Base-by-base conservation (phyloP, 2,888 invertebrate species). In the Dynastes tityus region DNA sequence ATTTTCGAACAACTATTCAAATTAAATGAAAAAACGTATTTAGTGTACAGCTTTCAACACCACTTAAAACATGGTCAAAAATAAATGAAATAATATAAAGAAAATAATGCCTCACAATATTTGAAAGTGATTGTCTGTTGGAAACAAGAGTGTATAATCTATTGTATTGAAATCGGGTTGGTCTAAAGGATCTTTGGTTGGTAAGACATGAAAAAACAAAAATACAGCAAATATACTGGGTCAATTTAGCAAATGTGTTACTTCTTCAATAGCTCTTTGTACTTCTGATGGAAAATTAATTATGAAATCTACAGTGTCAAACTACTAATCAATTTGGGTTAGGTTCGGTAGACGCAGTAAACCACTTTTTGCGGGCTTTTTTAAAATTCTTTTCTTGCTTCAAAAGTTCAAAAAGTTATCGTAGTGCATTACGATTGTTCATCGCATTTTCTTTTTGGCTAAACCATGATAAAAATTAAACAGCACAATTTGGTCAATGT, bases 81-180 rank as follows among this genome's bases (percentile, higher is more conserved):
- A 22, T 22, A 22, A 22, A 22, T 22, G 22, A 22, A 22, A 22
- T 22, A 16, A 45, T 8, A 2, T 63, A 37, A 37, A 40, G 27
- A 27, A 45, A 32, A 40, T 5, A 37, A 5, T 73, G 61, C 73
- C 87, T 97, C 97, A 87, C 97, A 77, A 97, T 95, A 85, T 95
- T 95, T 0, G 97, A 95, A 27, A 99, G 90, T 0, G 98, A 98
- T 87, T 99, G 99, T 99, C 99, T 1, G 98, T 99, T 0, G 99
- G 99, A 88, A 99, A 99, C 49, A 99, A 29, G 95, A 93, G 88
- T 99, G 99, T 99, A 87, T 99, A 98, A 80, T 97, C 96, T 2
- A 98, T 96, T 29, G 97, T 94, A 87, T 98, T 97, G 87, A 99
- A 98, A 90, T 98, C 95, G 0, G 95, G 93, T 77, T 95, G 92